These are phyloP conservation scores for Suncus etruscus DNA, from an alignment of 2,113 vertebrate species.

Conservation along the genomic window DNA sequence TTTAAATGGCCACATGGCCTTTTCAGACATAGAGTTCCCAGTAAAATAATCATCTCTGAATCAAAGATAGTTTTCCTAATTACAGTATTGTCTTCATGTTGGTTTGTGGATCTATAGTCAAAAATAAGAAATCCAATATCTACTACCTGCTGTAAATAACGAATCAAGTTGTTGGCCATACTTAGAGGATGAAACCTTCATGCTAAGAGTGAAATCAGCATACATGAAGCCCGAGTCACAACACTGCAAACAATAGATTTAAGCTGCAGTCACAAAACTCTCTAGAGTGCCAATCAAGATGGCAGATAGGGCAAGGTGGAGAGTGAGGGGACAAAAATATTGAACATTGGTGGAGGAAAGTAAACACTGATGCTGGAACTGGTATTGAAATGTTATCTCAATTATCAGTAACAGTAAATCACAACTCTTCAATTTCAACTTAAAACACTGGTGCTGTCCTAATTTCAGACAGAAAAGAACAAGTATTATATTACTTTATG, in stretches of 20 bases:
- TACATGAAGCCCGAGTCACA: neutral
- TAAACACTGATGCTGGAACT: too few relatives aligned
- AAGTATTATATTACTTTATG: fast-evolving
- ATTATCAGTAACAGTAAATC: too few relatives aligned
- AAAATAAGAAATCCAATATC: neutral
- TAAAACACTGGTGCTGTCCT: fast-evolving
- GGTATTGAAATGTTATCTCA: too few relatives aligned
- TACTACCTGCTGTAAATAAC: neutral
- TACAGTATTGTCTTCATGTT: fast-evolving
- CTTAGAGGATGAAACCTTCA: neutral
- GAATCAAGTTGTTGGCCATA: neutral
- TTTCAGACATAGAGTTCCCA: neutral
- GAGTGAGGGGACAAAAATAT: too few relatives aligned
- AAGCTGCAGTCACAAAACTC: too few relatives aligned
- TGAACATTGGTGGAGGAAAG: too few relatives aligned
- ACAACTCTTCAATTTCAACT: too few relatives aligned
- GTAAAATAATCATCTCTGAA: neutral
- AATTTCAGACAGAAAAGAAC: neutral
- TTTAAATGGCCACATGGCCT: neutral
- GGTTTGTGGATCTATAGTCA: neutral
- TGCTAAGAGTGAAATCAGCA: neutral
- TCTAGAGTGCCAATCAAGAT: too few relatives aligned
- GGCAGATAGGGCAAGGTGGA: too few relatives aligned
- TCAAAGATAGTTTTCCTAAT: neutral
- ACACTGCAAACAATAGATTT: too few relatives aligned